Evolutionary conservation across 2,888 invertebrate species (phyloP).

Genomic region (Cotesia congregata): DNA sequence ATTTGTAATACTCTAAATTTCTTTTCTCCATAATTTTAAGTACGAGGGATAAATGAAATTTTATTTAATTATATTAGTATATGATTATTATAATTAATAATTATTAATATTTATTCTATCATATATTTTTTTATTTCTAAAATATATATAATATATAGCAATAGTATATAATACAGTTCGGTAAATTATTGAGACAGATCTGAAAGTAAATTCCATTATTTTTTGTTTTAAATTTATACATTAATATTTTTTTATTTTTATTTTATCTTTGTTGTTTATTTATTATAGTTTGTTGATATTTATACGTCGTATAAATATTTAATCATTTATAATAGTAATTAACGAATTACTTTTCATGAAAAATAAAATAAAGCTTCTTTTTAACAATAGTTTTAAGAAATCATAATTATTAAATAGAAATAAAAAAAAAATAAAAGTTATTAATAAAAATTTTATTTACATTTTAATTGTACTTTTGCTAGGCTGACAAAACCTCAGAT

Average conservation of each 20-base stretch:
- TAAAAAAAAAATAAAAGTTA: conserved; percentile 6
- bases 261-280: conserved; percentile 26
- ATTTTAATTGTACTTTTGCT: conserved; percentile 47
- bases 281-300: neutral
- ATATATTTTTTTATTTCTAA: conserved; percentile 8
- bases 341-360: neutral
- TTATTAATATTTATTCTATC: neutral
- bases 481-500: conserved; percentile 47
- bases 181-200: conserved; percentile 12
- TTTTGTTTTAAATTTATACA: conserved; percentile 22
- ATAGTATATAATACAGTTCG: conserved; percentile 14
- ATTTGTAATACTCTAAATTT: neutral
- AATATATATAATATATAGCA: conserved; percentile 5
- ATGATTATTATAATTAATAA: neutral
- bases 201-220: conserved; percentile 7
- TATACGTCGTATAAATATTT: neutral
- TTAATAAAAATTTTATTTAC: conserved; percentile 16
- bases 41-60: neutral
- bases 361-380: neutral
- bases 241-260: conserved; percentile 41
- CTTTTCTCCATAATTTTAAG: neutral
- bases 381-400: neutral
- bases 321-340: neutral
- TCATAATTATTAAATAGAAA: neutral
- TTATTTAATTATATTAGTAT: neutral